Percentiles rank a stretch among this genome's conserved stretches.
Conservation (phyloP, 2,113 vertebrate genomes). For the Albula goreensis region DNA sequence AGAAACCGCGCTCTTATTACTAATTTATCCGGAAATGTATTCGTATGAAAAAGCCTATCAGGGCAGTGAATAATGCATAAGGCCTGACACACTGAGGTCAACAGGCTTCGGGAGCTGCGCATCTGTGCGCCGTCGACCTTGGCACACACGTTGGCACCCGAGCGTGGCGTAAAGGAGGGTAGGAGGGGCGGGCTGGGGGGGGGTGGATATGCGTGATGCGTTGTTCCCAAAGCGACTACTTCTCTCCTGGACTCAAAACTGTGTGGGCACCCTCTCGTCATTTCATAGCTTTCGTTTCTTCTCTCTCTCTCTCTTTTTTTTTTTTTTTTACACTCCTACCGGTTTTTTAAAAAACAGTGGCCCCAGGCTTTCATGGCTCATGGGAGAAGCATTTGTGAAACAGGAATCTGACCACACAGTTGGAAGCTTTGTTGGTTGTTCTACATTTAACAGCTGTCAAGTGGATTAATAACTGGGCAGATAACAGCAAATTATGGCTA, state of each 20-base stretch:
- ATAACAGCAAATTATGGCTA: not conserved
- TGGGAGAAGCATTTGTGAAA: not conserved
- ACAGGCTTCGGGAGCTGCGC: not conserved
- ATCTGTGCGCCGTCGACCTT: not conserved
- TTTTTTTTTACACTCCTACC: not conserved
- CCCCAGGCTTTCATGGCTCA: not conserved
- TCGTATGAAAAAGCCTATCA: constrained; percentile 7
- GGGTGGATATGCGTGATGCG: not conserved
- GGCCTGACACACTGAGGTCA: not conserved
- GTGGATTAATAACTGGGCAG: not conserved
- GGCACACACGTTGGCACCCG: not conserved
- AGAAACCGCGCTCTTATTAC: not conserved
- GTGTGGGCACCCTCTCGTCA: not conserved
- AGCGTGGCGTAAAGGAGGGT: not conserved
- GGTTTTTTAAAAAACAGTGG: not conserved
- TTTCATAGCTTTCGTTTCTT: too few relatives aligned
- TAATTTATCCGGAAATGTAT: constrained; percentile 14
- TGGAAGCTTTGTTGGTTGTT: not conserved
- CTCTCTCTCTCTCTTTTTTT: too few relatives aligned
- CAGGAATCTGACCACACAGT: not conserved
- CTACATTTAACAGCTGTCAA: not conserved
- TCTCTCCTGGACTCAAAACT: not conserved
- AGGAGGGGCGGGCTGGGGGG: not conserved
- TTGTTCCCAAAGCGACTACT: not conserved
- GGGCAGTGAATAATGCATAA: not conserved